Evolutionary conservation across 2,113 vertebrate species (phyloP).

Genomic region (Cricetomys ansorgei): DNA sequence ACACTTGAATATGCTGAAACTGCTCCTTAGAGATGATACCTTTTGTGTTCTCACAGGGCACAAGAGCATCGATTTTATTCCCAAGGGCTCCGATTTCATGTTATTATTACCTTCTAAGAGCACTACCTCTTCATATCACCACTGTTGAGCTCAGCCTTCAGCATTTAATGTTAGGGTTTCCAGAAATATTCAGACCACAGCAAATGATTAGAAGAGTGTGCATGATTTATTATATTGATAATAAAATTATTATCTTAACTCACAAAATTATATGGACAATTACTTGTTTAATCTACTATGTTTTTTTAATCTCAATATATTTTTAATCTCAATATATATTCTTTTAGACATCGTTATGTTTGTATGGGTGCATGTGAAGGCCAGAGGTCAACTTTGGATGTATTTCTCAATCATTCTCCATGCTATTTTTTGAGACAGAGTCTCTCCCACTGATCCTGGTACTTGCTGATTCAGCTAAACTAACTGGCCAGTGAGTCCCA

Average conservation of each 20-base stretch:
- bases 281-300: not conserved
- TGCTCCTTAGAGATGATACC: not conserved
- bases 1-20: not conserved
- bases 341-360: not conserved
- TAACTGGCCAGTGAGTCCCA: not conserved
- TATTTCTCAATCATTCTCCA: not conserved
- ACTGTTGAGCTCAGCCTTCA: not conserved
- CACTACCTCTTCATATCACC: not conserved
- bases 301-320: constrained; percentile 11
- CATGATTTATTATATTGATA: not conserved
- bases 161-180: not conserved
- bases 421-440: not conserved
- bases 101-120: not conserved
- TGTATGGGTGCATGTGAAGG: not conserved
- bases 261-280: not conserved
- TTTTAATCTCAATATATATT: not conserved
- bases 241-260: not conserved
- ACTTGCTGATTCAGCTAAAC: not conserved
- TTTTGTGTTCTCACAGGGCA: not conserved
- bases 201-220: not conserved
- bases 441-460: not conserved
- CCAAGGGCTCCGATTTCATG: not conserved
- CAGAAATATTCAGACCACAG: not conserved
- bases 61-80: not conserved
- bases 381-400: not conserved